Percentiles rank a stretch among this genome's conserved stretches.
These are phyloP conservation scores for Camponotus floridanus DNA, from an alignment of 1,140 invertebrate species.

Conservation along the genomic window DNA sequence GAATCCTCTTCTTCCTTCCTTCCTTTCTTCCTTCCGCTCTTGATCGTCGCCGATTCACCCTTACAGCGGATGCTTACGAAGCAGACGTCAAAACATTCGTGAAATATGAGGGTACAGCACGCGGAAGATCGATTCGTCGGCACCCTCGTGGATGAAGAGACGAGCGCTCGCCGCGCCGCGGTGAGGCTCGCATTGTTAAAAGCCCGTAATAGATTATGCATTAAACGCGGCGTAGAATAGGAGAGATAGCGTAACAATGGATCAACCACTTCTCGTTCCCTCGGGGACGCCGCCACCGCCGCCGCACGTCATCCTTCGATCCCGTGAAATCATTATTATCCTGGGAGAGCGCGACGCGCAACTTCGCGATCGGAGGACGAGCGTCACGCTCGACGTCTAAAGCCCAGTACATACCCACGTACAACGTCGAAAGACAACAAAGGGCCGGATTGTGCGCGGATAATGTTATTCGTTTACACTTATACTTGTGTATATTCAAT, in stretches of 20 bases:
- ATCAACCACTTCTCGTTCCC: conserved; percentile 78
- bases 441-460: too few relatives aligned
- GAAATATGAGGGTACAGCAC: conserved; percentile 83
- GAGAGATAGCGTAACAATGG: conserved; percentile 83
- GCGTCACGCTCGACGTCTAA: conserved; percentile 52
- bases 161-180: conserved; percentile 57
- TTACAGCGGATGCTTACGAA: conserved; percentile 77
- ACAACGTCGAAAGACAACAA: too few relatives aligned
- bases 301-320: conserved; percentile 80
- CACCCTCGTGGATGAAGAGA: conserved; percentile 70
- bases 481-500: too few relatives aligned
- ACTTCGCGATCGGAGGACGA: conserved; percentile 58
- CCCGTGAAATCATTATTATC: conserved; percentile 74
- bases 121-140: conserved; percentile 81
- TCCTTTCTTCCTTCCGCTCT: conserved; percentile 28
- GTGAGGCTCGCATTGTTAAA: conserved; percentile 83
- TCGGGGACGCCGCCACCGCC: conserved; percentile 73
- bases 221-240: conserved; percentile 81
- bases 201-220: conserved; percentile 86
- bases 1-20: conserved; percentile 9
- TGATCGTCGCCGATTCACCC: conserved; percentile 66
- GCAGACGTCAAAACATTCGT: conserved; percentile 83
- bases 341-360: conserved; percentile 49
- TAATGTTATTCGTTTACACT: too few relatives aligned
- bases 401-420: too few relatives aligned